Percentiles rank a stretch among this genome's conserved stretches.
Conservation (phyloP, 2,113 vertebrate species). For the Scomber colias region DNA sequence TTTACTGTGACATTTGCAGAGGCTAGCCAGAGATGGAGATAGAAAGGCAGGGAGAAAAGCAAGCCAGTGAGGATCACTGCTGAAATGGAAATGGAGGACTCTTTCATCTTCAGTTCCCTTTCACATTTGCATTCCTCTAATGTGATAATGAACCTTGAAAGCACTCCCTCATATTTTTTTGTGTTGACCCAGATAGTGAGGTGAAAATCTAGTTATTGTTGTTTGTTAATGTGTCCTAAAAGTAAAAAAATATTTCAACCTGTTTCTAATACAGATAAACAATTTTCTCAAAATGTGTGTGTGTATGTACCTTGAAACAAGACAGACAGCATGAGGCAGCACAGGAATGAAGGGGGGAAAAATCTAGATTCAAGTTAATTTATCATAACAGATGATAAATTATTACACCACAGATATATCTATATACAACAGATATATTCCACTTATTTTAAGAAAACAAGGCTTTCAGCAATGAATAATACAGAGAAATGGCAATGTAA, state of each 20-base stretch:
- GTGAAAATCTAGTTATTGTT: neutral
- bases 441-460: neutral
- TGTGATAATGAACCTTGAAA: conserved; percentile 43
- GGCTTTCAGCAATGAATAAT: neutral
- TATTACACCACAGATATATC: neutral
- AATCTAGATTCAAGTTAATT: neutral
- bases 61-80: conserved; percentile 32
- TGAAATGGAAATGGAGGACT: conserved; percentile 36
- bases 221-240: neutral
- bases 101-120: conserved; percentile 38
- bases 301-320: neutral
- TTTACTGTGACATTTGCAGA: conserved; percentile 75
- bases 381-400: neutral
- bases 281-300: neutral
- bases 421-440: neutral
- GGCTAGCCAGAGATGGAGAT: conserved; percentile 37
- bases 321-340: neutral
- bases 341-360: neutral
- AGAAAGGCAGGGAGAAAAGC: conserved; percentile 32
- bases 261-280: neutral
- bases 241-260: neutral
- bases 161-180: neutral
- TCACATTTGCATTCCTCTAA: conserved; percentile 41
- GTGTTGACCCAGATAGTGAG: conserved; percentile 40
- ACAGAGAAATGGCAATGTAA: neutral